These are phyloP conservation scores for Pangasianodon gigas DNA, from an alignment of 2,113 vertebrate species.

Conservation along the genomic window DNA sequence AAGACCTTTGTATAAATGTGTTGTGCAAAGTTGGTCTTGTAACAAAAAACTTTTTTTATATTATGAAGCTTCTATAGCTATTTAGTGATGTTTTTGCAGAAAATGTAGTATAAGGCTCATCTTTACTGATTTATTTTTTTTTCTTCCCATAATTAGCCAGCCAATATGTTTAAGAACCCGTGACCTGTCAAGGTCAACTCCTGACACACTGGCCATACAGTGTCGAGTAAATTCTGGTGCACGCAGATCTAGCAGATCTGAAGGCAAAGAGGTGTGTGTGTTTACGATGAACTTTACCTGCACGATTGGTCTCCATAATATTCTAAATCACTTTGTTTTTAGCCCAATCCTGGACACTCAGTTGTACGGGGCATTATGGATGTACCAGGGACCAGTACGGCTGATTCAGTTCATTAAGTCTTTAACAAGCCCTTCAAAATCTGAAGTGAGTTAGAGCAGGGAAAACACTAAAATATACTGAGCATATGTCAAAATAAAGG, in stretches of 20 bases:
- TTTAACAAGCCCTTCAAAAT: neutral
- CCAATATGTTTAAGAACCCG: conserved; percentile 54
- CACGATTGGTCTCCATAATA: neutral
- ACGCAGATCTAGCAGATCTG: neutral
- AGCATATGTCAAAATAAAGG: neutral
- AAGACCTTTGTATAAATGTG: neutral
- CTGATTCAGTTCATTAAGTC: neutral
- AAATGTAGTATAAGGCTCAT: neutral
- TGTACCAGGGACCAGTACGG: neutral
- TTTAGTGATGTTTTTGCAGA: too few relatives aligned
- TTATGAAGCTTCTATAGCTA: neutral
- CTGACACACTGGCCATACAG: conserved; percentile 12
- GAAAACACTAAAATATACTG: neutral
- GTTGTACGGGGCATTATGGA: neutral
- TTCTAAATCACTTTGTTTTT: neutral
- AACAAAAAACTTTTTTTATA: neutral
- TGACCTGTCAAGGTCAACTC: conserved; percentile 77
- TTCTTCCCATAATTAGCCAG: conserved; percentile 23
- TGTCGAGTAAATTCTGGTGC: conserved; percentile 3
- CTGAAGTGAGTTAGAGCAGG: neutral
- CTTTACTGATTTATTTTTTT: neutral
- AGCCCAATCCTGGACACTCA: neutral
- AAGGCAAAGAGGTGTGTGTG: neutral
- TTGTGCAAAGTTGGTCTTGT: conserved; percentile 1
- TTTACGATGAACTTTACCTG: conserved; percentile 4